Evolutionary conservation across 2,113 vertebrate genomes (phyloP).

Genomic region (Psittacula cyanocephala): DNA sequence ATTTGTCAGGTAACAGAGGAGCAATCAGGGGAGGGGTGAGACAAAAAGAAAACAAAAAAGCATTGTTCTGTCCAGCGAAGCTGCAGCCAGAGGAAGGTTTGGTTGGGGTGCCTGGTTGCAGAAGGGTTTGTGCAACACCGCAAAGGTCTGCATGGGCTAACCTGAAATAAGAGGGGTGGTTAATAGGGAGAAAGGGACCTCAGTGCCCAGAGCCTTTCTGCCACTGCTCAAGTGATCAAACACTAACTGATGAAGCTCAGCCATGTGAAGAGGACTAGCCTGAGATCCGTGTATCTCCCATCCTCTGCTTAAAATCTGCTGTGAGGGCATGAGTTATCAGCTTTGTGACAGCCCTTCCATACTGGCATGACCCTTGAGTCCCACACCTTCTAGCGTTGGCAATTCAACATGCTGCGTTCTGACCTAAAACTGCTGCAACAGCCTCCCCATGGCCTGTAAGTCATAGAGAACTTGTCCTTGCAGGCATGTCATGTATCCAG

Average conservation of each 20-base stretch:
- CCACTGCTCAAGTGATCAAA: neutral
- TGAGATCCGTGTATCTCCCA: neutral
- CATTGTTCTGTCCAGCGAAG: neutral
- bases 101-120: neutral
- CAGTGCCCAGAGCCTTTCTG: neutral
- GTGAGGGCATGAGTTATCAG: neutral
- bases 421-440: neutral
- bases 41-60: neutral
- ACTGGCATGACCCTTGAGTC: neutral
- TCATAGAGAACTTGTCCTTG: neutral
- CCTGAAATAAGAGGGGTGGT: neutral
- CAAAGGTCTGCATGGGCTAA: neutral
- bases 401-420: fast-evolving
- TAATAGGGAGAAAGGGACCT: neutral
- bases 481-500: conserved; percentile 80
- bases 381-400: neutral
- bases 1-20: neutral
- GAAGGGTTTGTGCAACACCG: neutral
- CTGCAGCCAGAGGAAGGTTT: neutral
- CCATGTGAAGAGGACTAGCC: neutral
- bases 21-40: neutral
- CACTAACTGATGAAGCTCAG: neutral
- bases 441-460: neutral
- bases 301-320: neutral
- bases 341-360: neutral